Percentiles rank a stretch among this genome's conserved stretches.
Evolutionary conservation across 2,888 invertebrate species (phyloP).

Genomic region (Junonia oenone): DNA sequence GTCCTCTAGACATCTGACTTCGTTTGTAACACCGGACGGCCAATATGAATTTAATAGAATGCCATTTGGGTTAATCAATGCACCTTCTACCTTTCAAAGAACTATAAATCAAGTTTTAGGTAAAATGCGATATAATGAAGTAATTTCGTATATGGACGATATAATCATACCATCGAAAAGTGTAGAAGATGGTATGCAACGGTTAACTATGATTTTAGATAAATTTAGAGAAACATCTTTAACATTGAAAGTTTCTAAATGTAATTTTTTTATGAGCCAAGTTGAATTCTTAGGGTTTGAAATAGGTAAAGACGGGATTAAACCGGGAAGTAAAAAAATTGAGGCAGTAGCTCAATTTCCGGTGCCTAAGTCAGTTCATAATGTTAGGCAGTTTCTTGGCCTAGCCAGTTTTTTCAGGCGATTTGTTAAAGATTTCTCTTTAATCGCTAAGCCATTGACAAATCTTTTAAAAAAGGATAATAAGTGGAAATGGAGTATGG

Average conservation of each 20-base stretch:
- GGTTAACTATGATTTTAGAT: too few species aligned
- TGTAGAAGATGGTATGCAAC: too few species aligned
- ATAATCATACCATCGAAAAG: slow-evolving; percentile 21
- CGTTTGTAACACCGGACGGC: background rate
- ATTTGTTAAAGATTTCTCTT: slow-evolving; percentile 27
- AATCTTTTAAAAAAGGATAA: slow-evolving; percentile 25
- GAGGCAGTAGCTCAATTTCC: slow-evolving; percentile 25
- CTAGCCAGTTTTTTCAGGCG: slow-evolving; percentile 29
- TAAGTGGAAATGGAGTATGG: slow-evolving; percentile 21
- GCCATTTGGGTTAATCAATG: slow-evolving; percentile 4
- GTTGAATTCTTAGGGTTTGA: slow-evolving; percentile 32
- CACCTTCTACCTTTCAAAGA: slow-evolving; percentile 2
- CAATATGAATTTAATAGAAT: slow-evolving; percentile 6
- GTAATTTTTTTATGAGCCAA: slow-evolving; percentile 23
- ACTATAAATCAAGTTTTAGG: slow-evolving; percentile 12
- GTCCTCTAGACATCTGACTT: too few species aligned
- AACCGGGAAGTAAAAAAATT: slow-evolving; percentile 24
- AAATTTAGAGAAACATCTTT: too few species aligned
- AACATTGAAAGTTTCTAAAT: slow-evolving; percentile 27
- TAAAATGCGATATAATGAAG: slow-evolving; percentile 18
- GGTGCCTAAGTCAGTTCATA: slow-evolving; percentile 25
- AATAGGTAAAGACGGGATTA: slow-evolving; percentile 21
- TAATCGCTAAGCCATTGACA: slow-evolving; percentile 27
- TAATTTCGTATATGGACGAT: slow-evolving; percentile 28
- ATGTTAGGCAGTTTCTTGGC: slow-evolving; percentile 30